phyloP scores from a whole-genome alignment of 2,113 vertebrate species.

The Picathartes gymnocephalus region DNA sequence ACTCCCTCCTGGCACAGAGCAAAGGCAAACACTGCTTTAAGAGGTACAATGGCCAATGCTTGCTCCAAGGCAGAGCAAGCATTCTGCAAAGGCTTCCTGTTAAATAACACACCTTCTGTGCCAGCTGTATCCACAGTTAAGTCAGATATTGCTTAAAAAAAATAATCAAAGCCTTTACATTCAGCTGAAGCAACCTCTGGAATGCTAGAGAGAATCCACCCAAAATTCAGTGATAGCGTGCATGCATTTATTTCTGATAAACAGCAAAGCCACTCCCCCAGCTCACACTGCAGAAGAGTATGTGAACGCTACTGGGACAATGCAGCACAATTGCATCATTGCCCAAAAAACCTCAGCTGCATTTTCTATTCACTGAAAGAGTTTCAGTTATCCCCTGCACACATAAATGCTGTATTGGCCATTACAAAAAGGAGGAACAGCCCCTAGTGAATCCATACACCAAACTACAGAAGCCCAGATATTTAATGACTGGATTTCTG shows the following conservation, averaged over 20 bases:
- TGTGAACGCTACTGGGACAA: slow-evolving; percentile 44
- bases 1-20: not conserved
- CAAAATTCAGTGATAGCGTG: not conserved
- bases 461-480: not conserved
- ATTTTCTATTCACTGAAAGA: slow-evolving; percentile 24
- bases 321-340: slow-evolving; percentile 48
- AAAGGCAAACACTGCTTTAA: not conserved
- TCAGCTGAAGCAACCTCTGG: not conserved
- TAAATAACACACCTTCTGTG: not conserved
- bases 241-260: not conserved
- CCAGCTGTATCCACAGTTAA: not conserved
- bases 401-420: not conserved
- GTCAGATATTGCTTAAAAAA: not conserved
- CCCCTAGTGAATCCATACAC: not conserved
- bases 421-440: not conserved
- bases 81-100: not conserved
- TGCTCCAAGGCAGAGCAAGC: not conserved
- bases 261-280: slow-evolving; percentile 53
- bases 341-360: slow-evolving; percentile 52
- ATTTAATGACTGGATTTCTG: not conserved
- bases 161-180: not conserved
- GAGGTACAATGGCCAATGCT: not conserved
- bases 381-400: not conserved
- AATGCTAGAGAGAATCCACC: not conserved
- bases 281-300: slow-evolving; percentile 12